Conservation (phyloP, 2,888 invertebrate genomes). For the Drosophila rellima region DNA sequence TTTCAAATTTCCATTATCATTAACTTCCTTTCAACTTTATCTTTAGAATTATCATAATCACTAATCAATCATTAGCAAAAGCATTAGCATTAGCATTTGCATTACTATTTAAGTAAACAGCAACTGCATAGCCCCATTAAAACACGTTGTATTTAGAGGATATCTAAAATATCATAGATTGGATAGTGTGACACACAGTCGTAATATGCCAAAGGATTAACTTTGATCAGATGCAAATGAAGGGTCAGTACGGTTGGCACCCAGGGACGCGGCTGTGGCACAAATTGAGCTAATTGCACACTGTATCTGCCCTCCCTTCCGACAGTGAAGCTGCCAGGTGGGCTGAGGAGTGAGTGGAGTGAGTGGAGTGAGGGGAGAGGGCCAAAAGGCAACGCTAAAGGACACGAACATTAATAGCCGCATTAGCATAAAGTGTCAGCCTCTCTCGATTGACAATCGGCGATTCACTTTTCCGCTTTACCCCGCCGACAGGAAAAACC, state of each 20-base stretch:
- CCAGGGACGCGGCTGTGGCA: conserved; percentile 53
- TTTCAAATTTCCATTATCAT: conserved; percentile 1
- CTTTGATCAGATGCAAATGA: conserved; percentile 73
- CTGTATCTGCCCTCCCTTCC: conserved; percentile 53
- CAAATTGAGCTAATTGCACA: conserved; percentile 81
- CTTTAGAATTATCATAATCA: background rate
- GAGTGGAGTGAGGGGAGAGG: too few relatives aligned
- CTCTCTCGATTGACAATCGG: conserved; percentile 55
- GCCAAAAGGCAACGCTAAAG: conserved; percentile 13
- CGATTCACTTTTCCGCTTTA: conserved; percentile 15
- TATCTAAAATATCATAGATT: conserved; percentile 19
- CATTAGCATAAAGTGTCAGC: conserved; percentile 71
- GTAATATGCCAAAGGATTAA: conserved; percentile 75
- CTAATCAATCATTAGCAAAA: background rate
- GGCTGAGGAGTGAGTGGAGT: too few relatives aligned
- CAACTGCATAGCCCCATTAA: background rate
- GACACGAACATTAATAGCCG: conserved; percentile 68
- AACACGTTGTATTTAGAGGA: conserved; percentile 8
- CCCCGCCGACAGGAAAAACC: conserved; percentile 15
- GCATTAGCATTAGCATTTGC: background rate
- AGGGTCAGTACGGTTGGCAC: conserved; percentile 24
- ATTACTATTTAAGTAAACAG: background rate
- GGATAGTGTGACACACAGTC: conserved; percentile 23
- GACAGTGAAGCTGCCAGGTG: background rate
- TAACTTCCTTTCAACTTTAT: background rate